Evolutionary conservation across 2,113 vertebrate species (phyloP).

Genomic region (Struthidea cinerea): DNA sequence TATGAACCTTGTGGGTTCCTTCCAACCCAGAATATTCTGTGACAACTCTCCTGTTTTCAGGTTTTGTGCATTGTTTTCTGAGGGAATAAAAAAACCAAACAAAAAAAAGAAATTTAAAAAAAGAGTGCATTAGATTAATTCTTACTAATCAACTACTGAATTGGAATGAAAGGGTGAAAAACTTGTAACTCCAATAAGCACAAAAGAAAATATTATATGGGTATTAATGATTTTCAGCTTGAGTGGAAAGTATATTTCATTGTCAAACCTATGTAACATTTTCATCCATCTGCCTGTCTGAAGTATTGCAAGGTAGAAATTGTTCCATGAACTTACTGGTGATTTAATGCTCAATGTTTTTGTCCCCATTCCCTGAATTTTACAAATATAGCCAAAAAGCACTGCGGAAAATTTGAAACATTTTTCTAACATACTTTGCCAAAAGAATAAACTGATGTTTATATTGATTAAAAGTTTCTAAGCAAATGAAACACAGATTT

Average conservation of each 20-base stretch:
- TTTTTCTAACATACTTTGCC: not conserved
- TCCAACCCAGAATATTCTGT: not conserved
- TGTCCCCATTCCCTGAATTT: not conserved
- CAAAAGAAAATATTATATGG: not conserved
- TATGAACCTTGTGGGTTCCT: not conserved
- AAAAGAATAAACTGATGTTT: not conserved
- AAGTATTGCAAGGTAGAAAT: not conserved
- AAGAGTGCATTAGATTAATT: not conserved
- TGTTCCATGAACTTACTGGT: not conserved
- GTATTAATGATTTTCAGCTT: slow-evolving; percentile 7
- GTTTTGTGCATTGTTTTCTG: not conserved
- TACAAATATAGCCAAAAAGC: not conserved
- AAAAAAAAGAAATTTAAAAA: accelerated
- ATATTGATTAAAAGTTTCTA: not conserved
- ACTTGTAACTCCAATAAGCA: not conserved
- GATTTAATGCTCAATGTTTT: not conserved
- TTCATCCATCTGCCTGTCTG: slow-evolving; percentile 34
- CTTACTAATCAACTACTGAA: not conserved
- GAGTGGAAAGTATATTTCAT: slow-evolving; percentile 3
- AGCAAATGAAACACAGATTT: not conserved
- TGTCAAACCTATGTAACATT: not conserved
- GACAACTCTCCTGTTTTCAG: not conserved
- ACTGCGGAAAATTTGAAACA: not conserved
- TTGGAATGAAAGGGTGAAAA: not conserved
- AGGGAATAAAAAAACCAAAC: too few relatives aligned